Evolutionary conservation across 2,888 invertebrate species (phyloP).

Genomic region (Melanargia galathea): DNA sequence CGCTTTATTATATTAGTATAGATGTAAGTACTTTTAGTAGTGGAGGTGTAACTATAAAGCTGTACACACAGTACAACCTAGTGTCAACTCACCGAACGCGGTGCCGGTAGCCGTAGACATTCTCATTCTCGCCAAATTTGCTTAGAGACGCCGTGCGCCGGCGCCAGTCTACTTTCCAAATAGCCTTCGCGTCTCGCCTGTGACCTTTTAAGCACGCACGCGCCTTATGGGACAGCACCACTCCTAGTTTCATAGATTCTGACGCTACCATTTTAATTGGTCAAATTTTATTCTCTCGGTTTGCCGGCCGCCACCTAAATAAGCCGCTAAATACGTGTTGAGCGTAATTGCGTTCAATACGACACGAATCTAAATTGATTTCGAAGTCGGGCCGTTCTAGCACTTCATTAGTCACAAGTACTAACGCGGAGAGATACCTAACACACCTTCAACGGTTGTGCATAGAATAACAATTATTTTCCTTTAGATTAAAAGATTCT

Average conservation of each 20-base stretch:
- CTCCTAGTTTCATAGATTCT: slow-evolving; percentile 62
- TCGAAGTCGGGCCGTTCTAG: slow-evolving; percentile 2
- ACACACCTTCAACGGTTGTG: not conserved
- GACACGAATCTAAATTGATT: slow-evolving; percentile 21
- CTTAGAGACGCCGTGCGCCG: slow-evolving; percentile 60
- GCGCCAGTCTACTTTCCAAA: slow-evolving; percentile 80
- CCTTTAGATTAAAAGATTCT: not conserved
- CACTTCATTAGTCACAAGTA: not conserved
- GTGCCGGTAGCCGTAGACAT: slow-evolving; percentile 47
- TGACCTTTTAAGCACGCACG: slow-evolving; percentile 77
- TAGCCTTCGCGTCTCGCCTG: slow-evolving; percentile 79
- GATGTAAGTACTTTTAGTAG: no score
- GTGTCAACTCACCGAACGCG: slow-evolving; percentile 34
- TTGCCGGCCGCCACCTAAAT: slow-evolving; percentile 27
- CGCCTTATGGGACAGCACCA: slow-evolving; percentile 59
- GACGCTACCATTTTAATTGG: slow-evolving; percentile 48
- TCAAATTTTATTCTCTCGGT: slow-evolving; percentile 37
- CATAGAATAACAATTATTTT: not conserved
- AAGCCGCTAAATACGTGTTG: slow-evolving; percentile 30
- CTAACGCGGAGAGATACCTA: not conserved
- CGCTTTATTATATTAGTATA: no score
- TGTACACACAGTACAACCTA: slow-evolving; percentile 19
- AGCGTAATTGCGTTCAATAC: slow-evolving; percentile 28
- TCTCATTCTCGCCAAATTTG: slow-evolving; percentile 72
- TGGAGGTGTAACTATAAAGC: not conserved